A percentile compares a stretch with the other conserved stretches of the same genome.
Conservation (phyloP, 2,888 invertebrate genomes). For the Tortrix viridana region DNA sequence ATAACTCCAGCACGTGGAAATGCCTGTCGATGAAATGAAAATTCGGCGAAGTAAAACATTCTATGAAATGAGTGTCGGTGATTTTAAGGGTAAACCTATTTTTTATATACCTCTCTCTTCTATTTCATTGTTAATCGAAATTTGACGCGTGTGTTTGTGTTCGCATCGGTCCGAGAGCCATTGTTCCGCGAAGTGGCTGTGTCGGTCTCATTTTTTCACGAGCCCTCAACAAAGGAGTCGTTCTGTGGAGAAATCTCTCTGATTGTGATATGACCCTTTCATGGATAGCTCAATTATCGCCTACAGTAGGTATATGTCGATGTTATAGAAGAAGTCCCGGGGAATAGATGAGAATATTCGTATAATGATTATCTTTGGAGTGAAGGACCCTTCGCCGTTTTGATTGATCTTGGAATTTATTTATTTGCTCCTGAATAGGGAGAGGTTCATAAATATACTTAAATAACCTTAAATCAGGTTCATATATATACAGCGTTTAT, state of each 20-base stretch:
- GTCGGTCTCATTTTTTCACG: constrained; percentile 52
- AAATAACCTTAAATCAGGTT: too few relatives aligned
- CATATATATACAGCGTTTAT: too few relatives aligned
- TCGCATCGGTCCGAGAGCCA: constrained; percentile 56
- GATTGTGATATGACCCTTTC: constrained; percentile 40
- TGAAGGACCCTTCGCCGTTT: constrained; percentile 19
- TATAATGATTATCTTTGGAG: constrained; percentile 20
- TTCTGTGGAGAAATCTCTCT: constrained; percentile 46
- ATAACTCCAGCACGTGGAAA: too few relatives aligned
- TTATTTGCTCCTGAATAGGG: constrained; percentile 23
- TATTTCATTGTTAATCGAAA: constrained; percentile 39
- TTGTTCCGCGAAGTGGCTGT: constrained; percentile 62
- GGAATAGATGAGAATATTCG: constrained; percentile 8
- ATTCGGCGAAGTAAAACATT: too few relatives aligned
- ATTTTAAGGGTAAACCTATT: too few relatives aligned
- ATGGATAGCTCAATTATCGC: constrained; percentile 38
- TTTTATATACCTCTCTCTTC: neutral
- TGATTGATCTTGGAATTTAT: constrained; percentile 33
- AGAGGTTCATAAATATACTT: neutral
- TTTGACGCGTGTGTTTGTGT: constrained; percentile 49
- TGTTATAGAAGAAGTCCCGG: neutral
- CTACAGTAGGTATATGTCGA: constrained; percentile 3
- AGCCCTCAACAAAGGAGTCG: constrained; percentile 50
- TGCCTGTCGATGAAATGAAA: too few relatives aligned
- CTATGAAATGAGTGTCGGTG: too few relatives aligned